phyloP scores from a whole-genome alignment of 2,113 vertebrate genomes.

The Calyptommatus sinebrachiatus region DNA sequence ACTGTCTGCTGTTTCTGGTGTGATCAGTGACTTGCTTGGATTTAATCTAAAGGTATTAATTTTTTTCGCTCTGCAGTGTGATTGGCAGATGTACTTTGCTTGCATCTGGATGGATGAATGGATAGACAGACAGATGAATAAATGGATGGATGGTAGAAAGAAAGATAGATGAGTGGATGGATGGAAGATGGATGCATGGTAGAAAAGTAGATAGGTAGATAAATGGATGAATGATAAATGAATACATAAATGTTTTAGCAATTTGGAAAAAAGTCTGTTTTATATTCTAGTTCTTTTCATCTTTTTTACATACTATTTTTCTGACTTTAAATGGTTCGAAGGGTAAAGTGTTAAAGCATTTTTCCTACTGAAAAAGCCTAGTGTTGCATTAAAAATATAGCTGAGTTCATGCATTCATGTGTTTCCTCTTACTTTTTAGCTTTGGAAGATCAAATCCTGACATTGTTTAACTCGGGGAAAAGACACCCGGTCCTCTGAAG shows the following conservation, averaged over 20 bases:
- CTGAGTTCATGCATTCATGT: not conserved
- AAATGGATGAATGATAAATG: too few relatives aligned
- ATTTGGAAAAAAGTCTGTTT: too few relatives aligned
- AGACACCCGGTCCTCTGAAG: constrained; percentile 54
- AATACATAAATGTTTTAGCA: too few relatives aligned
- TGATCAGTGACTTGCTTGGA: constrained; percentile 96
- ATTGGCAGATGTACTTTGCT: not conserved
- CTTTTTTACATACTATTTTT: too few relatives aligned
- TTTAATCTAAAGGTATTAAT: constrained; percentile 95
- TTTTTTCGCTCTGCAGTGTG: not conserved
- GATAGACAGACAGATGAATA: too few relatives aligned
- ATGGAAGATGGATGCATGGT: too few relatives aligned
- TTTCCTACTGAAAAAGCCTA: not conserved
- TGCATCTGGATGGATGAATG: not conserved
- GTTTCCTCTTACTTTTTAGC: constrained; percentile 69
- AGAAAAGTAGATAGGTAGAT: too few relatives aligned
- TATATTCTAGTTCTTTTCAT: too few relatives aligned
- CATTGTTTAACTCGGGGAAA: constrained; percentile 56
- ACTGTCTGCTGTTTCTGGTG: constrained; percentile 94
- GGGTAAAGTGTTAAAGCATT: not conserved
- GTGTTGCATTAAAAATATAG: not conserved
- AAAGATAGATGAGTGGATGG: too few relatives aligned
- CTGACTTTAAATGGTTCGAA: not conserved
- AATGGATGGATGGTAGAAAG: too few relatives aligned
- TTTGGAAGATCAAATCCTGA: constrained; percentile 99